A percentile compares a stretch with the other conserved stretches of the same genome.
These are phyloP conservation scores for Rutilus rutilus DNA, from an alignment of 2,113 vertebrate genomes.

Conservation along the genomic window DNA sequence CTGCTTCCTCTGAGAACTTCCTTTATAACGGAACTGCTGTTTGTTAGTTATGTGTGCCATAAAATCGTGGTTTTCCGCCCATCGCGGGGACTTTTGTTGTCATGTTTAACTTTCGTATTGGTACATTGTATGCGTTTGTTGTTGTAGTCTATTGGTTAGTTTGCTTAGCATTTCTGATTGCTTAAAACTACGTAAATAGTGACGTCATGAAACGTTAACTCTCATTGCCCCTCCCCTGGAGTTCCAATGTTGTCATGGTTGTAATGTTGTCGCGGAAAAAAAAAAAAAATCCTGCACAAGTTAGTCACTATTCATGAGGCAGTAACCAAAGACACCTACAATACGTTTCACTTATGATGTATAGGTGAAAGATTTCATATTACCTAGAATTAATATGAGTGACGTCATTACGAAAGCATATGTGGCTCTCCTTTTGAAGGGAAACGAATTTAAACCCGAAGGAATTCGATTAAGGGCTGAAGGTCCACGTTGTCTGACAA, in stretches of 20 bases:
- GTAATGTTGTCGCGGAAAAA: background rate
- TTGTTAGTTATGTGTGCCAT: background rate
- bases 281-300: background rate
- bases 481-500: background rate
- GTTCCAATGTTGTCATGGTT: background rate
- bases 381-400: no score
- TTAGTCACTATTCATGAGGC: background rate
- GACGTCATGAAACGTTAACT: background rate
- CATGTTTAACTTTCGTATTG: background rate
- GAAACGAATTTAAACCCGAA: background rate
- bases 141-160: background rate
- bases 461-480: background rate
- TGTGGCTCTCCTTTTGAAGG: background rate
- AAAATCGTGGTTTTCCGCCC: background rate
- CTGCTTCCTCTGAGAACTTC: background rate
- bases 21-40: background rate
- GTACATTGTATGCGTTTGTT: background rate
- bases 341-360: background rate
- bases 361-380: background rate
- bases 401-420: background rate
- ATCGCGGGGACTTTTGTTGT: no score
- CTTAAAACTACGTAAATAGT: background rate
- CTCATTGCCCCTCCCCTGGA: background rate
- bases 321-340: background rate
- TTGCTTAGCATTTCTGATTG: background rate